Evolutionary conservation across 2,113 vertebrate genomes (phyloP), one percentile per base, ranked within the genome.

Genomic region (Misgurnus mizolepis): DNA sequence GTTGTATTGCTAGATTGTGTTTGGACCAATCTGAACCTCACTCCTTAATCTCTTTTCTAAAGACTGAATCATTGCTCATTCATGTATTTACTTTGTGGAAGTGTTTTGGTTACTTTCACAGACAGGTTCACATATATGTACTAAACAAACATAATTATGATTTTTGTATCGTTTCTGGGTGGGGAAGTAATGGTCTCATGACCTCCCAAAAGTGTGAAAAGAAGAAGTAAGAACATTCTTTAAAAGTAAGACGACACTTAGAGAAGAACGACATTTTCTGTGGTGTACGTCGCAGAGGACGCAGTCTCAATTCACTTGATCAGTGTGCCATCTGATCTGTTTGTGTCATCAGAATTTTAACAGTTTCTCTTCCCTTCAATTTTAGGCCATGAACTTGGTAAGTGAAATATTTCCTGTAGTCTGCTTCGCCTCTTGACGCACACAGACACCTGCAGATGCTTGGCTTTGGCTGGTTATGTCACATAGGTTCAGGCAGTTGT

Each of bases 361-460:
- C 88, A 74, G 83, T 86, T 72, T 93, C 74, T 85, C 82, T 88
- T 83, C 88, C 85, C 90, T 92, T 93, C 92, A 18, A 86, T 76
- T 83, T 85, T 95, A 98, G 96, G 96, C 96, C 92, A 98, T 98
- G 96, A 98, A 98, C 93, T 91, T 98, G 96, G 96, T 98, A 95
- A 98, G 96, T 98, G 88, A 86, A 87, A 79, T 89, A 55, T 82
- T 72, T 88, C 76, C 82, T 87, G 86, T 83, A 22, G 27, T 53
- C 50, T 72, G 58, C 73, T 79, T 82, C 67, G 43, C 45, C 58
- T 80, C 75, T 67, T 50, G 27, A 65, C 53, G 6, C 56, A n/a
- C 58, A 39, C 65, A 17, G 53, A 71, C 47, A 15, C 18, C 60
- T 55, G 49, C 69, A 80, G 58, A 34, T 43, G 12, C 72, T 75